Base-by-base conservation (phyloP, 2,113 vertebrate genomes). In the Ictidomys tridecemlineatus region DNA sequence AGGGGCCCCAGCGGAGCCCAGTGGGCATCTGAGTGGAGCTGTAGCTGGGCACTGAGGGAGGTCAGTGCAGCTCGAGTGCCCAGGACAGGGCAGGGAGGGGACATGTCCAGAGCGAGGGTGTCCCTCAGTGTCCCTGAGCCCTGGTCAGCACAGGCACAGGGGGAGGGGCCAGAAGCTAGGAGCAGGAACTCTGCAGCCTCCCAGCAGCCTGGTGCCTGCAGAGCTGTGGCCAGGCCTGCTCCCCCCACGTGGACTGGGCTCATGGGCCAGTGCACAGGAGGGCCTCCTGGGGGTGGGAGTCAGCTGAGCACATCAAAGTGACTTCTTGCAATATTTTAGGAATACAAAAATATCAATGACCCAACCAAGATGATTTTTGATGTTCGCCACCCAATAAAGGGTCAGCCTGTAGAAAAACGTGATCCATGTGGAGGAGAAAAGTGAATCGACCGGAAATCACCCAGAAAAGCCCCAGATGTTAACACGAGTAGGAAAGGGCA, bases 111-210 rank as follows among this genome's bases (percentile, higher is more conserved):
- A 20, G 30, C 13, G 4, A 32, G 48, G 4, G 39, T 8, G 42
- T 63, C 48, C 5, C 58, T n/a, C 42, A 28, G 26, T 13, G 20
- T 14, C 7, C 39, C 2, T 3, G 32, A 37, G 17, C 7, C 14
- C 14, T 20, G 20, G 7, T 17, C 26, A 26, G 37, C 18, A 0
- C 51, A 30, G 13, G 10, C 8, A 0, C 0, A 67, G 56, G 20
- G 11, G 26, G 10, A 9, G 22, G 34, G 8, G 72, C 20, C 2
- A 0, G 4, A 24, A 4, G 74, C 58, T 7, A 7, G 69, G 24
- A 17, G 22, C 17, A 17, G n/a, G n/a, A 18, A 4, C 8, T 0
- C 0, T 8, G 0, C 0, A 4, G 4, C 0, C 0, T 51, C 14
- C 7, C 3, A 34, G 13, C 5, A 9, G 69, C 5, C 45, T 6